phyloP scores from a whole-genome alignment of 2,113 vertebrate genomes.

The Litocranius walleri region DNA sequence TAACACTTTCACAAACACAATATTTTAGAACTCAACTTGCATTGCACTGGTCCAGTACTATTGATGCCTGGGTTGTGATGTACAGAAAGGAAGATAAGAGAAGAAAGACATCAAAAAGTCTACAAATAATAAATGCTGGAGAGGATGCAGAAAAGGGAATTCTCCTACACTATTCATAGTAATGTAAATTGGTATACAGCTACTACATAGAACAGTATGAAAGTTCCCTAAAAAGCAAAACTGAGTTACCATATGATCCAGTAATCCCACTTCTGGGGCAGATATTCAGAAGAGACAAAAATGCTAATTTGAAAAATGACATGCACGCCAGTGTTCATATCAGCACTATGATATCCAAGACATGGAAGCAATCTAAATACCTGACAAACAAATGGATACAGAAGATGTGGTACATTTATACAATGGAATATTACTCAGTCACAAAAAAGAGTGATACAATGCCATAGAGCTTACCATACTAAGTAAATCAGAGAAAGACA shows the following conservation, averaged over 20 bases:
- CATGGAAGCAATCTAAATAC: not conserved
- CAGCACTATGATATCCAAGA: not conserved
- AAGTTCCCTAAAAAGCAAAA: not conserved
- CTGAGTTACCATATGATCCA: not conserved
- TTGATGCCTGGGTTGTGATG: not conserved
- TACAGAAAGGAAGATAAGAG: not conserved
- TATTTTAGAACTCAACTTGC: not conserved
- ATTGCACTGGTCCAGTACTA: not conserved
- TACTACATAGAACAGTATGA: not conserved
- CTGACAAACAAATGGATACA: not conserved
- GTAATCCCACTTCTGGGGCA: not conserved
- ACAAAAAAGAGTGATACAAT: not conserved
- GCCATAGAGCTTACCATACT: not conserved
- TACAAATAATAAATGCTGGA: not conserved
- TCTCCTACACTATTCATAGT: too few relatives aligned
- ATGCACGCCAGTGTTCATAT: not conserved
- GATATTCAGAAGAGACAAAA: not conserved
- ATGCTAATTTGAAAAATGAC: not conserved
- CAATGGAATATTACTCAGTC: not conserved
- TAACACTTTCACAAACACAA: not conserved
- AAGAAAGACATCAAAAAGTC: not conserved
- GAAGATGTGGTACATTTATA: not conserved
- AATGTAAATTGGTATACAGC: not conserved
- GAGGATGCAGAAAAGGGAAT: not conserved
- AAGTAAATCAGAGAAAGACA: not conserved